phyloP scores from a whole-genome alignment of 2,797 vertebrate genomes.

The Apogon talboti region DNA sequence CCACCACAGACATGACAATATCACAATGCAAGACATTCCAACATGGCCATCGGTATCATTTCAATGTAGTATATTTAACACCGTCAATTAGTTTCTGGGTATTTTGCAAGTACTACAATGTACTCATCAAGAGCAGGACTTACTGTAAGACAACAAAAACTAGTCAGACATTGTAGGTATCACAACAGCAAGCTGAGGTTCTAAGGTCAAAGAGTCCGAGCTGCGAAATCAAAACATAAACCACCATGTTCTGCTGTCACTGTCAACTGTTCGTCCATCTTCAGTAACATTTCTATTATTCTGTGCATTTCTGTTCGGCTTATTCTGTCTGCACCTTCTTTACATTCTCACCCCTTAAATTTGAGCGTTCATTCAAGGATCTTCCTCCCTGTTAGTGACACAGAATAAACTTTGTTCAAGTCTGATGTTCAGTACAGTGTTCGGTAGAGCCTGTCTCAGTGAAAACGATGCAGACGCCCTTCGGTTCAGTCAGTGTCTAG shows the following conservation, averaged over 20 bases:
- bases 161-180: conserved; percentile 65
- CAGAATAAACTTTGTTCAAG: conserved; percentile 15
- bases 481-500: conserved; percentile 46
- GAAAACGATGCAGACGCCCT: conserved; percentile 28
- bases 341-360: conserved; percentile 13
- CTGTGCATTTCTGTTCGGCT: conserved; percentile 15
- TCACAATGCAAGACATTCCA: conserved; percentile 24
- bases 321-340: conserved; percentile 10
- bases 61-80: conserved; percentile 6
- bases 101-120: conserved; percentile 43
- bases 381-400: conserved; percentile 2
- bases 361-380: conserved; percentile 7
- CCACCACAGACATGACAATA: conserved; percentile 12
- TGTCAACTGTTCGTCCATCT: conserved; percentile 1
- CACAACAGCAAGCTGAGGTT: conserved; percentile 67
- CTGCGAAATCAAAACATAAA: conserved; percentile 41
- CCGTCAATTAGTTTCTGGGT: not conserved
- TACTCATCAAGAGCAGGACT: conserved; percentile 64
- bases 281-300: not conserved
- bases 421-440: conserved; percentile 25
- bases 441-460: conserved; percentile 33
- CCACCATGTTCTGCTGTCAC: conserved; percentile 24
- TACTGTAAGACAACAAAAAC: conserved; percentile 75
- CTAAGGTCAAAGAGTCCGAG: conserved; percentile 64
- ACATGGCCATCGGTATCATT: conserved; percentile 13